Evolutionary conservation across 92 coral and sea anemone species (phyloP).

Genomic region (Zoanthus sociatus): DNA sequence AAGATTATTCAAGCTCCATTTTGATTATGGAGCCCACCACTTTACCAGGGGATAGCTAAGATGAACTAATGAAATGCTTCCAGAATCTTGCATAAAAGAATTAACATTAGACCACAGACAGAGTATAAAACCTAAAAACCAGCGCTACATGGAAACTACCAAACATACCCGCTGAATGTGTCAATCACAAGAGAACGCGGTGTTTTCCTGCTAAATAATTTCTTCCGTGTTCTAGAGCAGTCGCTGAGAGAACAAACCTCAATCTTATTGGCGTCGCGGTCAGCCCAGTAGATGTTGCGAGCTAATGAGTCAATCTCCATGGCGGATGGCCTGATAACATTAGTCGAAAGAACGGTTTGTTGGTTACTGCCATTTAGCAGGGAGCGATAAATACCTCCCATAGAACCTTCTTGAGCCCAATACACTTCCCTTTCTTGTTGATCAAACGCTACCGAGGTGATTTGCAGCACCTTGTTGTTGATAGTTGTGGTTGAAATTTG

Average conservation of each 20-base stretch:
- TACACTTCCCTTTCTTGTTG: not conserved
- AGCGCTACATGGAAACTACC: no score
- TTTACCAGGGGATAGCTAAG: no score
- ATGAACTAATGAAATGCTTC: no score
- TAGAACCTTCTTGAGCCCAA: not conserved
- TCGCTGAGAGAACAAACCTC: conserved; percentile 23
- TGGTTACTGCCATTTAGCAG: conserved; percentile 17
- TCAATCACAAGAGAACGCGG: conserved; percentile 28
- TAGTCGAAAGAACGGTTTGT: conserved; percentile 1
- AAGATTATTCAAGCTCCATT: no score
- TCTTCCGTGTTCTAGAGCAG: conserved; percentile 19
- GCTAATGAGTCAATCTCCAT: conserved; percentile 13
- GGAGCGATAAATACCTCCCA: conserved; percentile 3
- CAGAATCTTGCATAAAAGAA: no score
- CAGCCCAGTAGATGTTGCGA: conserved; percentile 41
- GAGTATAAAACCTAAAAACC: no score
- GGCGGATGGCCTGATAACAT: not conserved
- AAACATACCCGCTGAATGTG: conserved; percentile 34
- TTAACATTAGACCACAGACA: no score
- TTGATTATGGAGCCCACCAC: no score
- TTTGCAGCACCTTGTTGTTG: not conserved
- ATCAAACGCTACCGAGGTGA: conserved; percentile 20
- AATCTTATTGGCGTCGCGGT: not conserved
- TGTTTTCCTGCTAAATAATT: not conserved
- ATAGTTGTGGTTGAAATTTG: not conserved